A percentile compares a stretch with the other conserved stretches of the same genome.
These are phyloP conservation scores for Grammomys dolichurus DNA, from an alignment of 2,113 vertebrate genomes.

Conservation along the genomic window DNA sequence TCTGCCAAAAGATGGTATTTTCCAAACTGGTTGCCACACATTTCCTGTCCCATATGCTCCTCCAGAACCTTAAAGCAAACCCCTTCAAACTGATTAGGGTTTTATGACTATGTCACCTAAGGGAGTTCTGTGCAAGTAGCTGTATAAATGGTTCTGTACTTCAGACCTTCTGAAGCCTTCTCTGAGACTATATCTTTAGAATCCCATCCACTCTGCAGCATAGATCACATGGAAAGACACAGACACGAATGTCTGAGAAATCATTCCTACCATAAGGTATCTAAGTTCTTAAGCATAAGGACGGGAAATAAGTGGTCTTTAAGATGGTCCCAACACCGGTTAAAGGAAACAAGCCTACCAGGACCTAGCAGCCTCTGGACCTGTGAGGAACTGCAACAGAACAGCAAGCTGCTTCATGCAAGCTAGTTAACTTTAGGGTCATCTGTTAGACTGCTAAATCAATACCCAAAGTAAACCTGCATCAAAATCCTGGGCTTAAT, in stretches of 20 bases:
- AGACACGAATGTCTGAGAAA: not conserved
- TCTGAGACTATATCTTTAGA: not conserved
- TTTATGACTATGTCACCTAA: not conserved
- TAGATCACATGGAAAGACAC: not conserved
- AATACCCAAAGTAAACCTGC: not conserved
- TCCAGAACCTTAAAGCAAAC: not conserved
- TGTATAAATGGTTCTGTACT: not conserved
- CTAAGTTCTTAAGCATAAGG: not conserved
- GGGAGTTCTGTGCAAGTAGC: not conserved
- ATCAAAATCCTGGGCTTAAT: conserved; percentile 23
- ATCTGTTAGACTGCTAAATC: not conserved
- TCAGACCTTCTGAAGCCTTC: not conserved
- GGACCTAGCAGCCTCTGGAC: not conserved
- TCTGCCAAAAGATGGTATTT: not conserved
- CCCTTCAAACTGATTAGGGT: not conserved
- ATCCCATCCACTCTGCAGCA: not conserved
- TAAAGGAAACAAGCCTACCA: not conserved
- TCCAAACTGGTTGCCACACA: not conserved
- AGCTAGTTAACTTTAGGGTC: not conserved
- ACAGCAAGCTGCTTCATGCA: not conserved
- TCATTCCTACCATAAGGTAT: no score
- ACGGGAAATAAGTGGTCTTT: not conserved
- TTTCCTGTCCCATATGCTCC: not conserved
- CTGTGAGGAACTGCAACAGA: conserved; percentile 5
- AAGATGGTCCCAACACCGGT: not conserved